Evolutionary conservation across 30 jellyfish, hydroid and myxozoan species (phyloP), one percentile per base, ranked within the genome.

Genomic region (Cassiopea andromeda): DNA sequence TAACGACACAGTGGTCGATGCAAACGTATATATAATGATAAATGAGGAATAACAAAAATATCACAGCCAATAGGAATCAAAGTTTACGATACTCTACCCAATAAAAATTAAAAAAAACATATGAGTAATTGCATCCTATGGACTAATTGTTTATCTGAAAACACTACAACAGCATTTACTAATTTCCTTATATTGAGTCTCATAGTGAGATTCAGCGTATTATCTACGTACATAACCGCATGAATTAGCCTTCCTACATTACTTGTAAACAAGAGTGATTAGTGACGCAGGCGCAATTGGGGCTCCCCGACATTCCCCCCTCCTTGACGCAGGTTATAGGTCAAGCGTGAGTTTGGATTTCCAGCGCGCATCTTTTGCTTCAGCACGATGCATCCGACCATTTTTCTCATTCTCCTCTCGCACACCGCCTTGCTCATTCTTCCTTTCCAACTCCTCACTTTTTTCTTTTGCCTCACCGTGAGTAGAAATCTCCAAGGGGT

Each of bases 281-380:
- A 50, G 9, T 50, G 64, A 50, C 64, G 5, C 64, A 50, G 9
- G 9, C 64, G 64, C 64, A 50, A 5, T 50, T 50, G 64, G 64
- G 64, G 64, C 5, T 3, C 14, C 73, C 73, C 73, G 43, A 61
- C 73, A 61, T 48, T 15, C 82, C 85, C 45, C 79, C 85, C 90
- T 87, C 90, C 87, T 81, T 89, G 87, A 81, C 60, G 88, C 91
- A 57, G 73, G 81, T 44, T 80, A 79, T 18, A 77, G 96, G 92
- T 89, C 96, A 89, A 89, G 96, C 87, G 80, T 79, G 57, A 89
- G 85, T 75, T 47, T 48, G 46, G 79, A 60, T 77, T 68, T 87
- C 94, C 90, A 77, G 85, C 78, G 85, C 82, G 90, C 84, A 61
- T 87, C 94, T 85, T 70, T 64, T 1, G 94, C 94, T 67, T 85